Base-by-base conservation (phyloP, 2,797 vertebrate genomes). In the Crossoptilon crossoptilon region DNA sequence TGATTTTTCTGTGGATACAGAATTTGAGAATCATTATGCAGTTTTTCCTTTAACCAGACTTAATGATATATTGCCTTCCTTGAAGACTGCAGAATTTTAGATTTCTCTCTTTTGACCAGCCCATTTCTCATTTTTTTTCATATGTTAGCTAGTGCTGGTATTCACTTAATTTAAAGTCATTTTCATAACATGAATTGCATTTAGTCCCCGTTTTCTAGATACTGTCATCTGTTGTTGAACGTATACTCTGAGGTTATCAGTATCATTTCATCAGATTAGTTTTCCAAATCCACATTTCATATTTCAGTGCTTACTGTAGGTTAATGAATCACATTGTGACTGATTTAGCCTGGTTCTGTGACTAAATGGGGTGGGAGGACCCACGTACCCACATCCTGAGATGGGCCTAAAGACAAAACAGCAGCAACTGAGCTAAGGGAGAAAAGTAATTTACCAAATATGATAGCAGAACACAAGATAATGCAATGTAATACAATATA, bases 11-110 rank as follows among this genome's bases (percentile, higher is more conserved):
- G 22, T 69, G 71, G 53, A 33, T 94, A 18, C 76, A 71, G 44
- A 92, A 96, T 77, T 79, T 64, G 68, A 74, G 58, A 90, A 55
- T 91, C 27, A 37, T 87, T 26, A 84, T 73, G 73, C 79, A 69
- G 43, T 89, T 79, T 94, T 90, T 44, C 44, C 27, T 91, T 83
- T 82, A 82, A 88, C 56, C n/a, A 73, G 67, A 35, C 15, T 27
- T 1, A 23, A n/a, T 41, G 22, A 7, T 64, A 49, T 89, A 27
- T 46, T 59, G 39, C 35, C 37, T 51, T 75, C 48, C 59, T 58
- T 79, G 60, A 90, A 90, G 62, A 64, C 17, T 43, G 62, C 35
- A 24, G 59, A 5, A 21, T 71, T 91, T 91, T 72, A 46, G 12
- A 43, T 81, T 71, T 24, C 33, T 71, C 7, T 3, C 37, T 83